Conservation (phyloP, 1,140 invertebrate genomes). For the Metopolophium dirhodum region DNA sequence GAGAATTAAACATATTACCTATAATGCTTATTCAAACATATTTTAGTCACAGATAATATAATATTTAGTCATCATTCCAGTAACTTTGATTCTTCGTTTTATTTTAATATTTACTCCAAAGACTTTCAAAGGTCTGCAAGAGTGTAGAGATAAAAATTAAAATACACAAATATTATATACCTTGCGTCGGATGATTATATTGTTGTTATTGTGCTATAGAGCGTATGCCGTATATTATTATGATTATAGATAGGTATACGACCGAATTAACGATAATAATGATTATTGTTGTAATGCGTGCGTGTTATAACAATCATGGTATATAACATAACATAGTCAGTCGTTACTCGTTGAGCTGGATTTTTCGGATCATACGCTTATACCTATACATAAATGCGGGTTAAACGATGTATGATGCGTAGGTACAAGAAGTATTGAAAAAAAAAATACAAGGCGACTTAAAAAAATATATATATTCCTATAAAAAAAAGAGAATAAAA, state of each 20-base stretch:
- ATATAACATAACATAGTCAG: neutral
- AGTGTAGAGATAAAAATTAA: neutral
- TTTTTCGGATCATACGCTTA: neutral
- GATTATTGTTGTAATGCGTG: neutral
- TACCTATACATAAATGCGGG: neutral
- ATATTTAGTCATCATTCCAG: too few relatives aligned
- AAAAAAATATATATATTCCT: neutral
- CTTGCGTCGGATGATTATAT: neutral
- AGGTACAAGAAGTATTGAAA: neutral
- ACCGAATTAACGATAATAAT: neutral
- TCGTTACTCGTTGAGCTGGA: neutral
- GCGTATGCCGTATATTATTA: neutral
- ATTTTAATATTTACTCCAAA: neutral
- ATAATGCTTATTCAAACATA: too few relatives aligned
- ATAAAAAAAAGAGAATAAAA: neutral
- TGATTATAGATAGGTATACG: neutral
- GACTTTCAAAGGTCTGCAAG: neutral
- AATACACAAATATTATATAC: too few relatives aligned
- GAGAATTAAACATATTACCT: too few relatives aligned
- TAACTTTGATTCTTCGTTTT: neutral
- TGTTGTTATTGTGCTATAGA: neutral
- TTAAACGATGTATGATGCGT: neutral
- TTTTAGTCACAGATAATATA: too few relatives aligned
- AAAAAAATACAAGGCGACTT: neutral
- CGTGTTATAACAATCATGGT: neutral